A percentile compares a stretch with the other conserved stretches of the same genome.
phyloP scores from a whole-genome alignment of 2,113 vertebrate species.

The Isurus oxyrinchus region DNA sequence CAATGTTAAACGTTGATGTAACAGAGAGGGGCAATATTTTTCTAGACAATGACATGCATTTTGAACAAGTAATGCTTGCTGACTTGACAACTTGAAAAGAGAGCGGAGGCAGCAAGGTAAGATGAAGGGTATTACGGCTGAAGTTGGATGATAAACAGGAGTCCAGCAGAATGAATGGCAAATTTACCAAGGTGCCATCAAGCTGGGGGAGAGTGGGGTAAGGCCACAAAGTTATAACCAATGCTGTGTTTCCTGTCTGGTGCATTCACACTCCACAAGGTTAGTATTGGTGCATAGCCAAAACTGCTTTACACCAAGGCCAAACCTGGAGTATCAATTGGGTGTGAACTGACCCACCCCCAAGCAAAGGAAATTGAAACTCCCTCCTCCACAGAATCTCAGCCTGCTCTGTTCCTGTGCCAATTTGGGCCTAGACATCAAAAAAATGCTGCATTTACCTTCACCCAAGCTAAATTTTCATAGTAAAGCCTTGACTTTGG shows the following conservation, averaged over 20 bases:
- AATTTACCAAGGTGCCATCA: not conserved
- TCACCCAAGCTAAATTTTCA: not conserved
- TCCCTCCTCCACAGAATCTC: not conserved
- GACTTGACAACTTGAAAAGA: not conserved
- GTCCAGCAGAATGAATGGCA: not conserved
- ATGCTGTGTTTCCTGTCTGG: not conserved
- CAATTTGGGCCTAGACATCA: not conserved
- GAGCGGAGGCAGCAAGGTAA: not conserved
- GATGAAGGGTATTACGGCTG: not conserved
- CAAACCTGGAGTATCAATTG: not conserved
- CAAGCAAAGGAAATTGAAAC: not conserved
- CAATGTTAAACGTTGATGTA: not conserved
- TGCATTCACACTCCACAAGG: not conserved
- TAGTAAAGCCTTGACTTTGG: not conserved
- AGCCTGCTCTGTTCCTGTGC: not conserved
- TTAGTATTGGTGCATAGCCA: not conserved
- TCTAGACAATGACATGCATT: not conserved
- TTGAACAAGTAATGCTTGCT: not conserved
- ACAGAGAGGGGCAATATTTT: not conserved
- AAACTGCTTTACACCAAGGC: not conserved
- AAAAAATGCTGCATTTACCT: not conserved
- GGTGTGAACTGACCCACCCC: not conserved
- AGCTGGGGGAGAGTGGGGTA: not conserved
- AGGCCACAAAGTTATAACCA: not conserved
- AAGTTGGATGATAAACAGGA: not conserved